Conservation (phyloP, 2,797 vertebrate genomes). For the Enteromius argenteus region DNA sequence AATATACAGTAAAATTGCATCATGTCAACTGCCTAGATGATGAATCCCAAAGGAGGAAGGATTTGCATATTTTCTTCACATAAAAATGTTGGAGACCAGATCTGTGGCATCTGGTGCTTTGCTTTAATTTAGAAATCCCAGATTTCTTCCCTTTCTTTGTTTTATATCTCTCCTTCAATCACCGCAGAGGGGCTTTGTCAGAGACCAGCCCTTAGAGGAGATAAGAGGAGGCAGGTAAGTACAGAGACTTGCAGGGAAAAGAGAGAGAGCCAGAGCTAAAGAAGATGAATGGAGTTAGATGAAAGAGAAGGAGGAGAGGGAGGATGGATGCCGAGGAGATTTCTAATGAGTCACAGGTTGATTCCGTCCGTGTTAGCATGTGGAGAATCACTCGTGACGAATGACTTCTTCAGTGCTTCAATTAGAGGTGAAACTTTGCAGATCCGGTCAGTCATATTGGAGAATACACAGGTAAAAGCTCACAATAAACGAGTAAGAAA, state of each 20-base stretch:
- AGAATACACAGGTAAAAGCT: conserved; percentile 14
- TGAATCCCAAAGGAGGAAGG: conserved; percentile 23
- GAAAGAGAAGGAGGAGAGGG: conserved; percentile 40
- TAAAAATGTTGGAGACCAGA: conserved; percentile 13
- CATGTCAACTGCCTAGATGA: conserved; percentile 1
- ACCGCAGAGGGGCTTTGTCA: conserved; percentile 32
- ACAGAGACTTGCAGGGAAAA: neutral
- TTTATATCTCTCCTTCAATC: conserved; percentile 32
- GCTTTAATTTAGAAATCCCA: conserved; percentile 44
- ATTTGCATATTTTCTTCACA: conserved; percentile 36
- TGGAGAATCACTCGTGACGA: conserved; percentile 60
- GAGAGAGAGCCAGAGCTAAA: conserved; percentile 31
- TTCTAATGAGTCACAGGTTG: conserved; percentile 62
- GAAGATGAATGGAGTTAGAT: conserved; percentile 49
- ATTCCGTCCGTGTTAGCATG: conserved; percentile 41
- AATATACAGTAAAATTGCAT: conserved; percentile 6
- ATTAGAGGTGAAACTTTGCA: conserved; percentile 55
- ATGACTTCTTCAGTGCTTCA: conserved; percentile 61
- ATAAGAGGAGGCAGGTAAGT: conserved; percentile 42
- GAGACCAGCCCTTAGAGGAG: conserved; percentile 45
- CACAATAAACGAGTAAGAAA: neutral
- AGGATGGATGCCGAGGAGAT: conserved; percentile 47
- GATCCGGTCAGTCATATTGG: conserved; percentile 36
- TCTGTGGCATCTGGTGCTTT: conserved; percentile 10
- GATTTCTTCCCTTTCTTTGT: conserved; percentile 20